Evolutionary conservation across 1,140 invertebrate species (phyloP).

Genomic region (Scaptomyza hsui): DNA sequence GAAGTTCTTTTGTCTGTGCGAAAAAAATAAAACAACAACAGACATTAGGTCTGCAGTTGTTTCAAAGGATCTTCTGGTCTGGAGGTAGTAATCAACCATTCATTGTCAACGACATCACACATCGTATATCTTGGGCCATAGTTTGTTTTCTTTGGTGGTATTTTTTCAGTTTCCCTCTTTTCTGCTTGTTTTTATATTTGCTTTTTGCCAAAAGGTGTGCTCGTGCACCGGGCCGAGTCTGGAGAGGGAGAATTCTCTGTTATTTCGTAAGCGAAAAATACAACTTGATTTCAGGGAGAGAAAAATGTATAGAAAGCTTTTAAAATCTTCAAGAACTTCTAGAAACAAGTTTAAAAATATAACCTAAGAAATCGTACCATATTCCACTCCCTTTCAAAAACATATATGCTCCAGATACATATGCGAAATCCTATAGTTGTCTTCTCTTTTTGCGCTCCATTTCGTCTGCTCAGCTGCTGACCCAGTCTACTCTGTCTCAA

Average conservation of each 20-base stretch:
- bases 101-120: constrained; percentile 84
- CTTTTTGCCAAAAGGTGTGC: constrained; percentile 68
- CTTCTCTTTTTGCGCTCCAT: constrained; percentile 20
- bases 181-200: constrained; percentile 14
- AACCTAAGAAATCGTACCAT: too few relatives aligned
- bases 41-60: constrained; percentile 37
- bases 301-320: neutral
- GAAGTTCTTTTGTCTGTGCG: constrained; percentile 46
- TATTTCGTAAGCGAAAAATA: neutral
- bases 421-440: neutral
- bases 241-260: neutral
- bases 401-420: neutral
- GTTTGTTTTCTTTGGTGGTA: constrained; percentile 72
- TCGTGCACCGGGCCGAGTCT: constrained; percentile 59
- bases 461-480: constrained; percentile 34
- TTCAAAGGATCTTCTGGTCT: constrained; percentile 26
- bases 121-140: constrained; percentile 73
- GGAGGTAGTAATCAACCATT: constrained; percentile 71
- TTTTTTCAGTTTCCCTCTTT: constrained; percentile 36
- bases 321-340: too few relatives aligned
- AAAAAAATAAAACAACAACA: constrained; percentile 44
- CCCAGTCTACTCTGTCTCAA: constrained; percentile 36
- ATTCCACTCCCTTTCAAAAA: neutral
- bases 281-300: neutral
- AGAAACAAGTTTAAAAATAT: too few relatives aligned